Conservation (phyloP, 2,113 vertebrate species). For the Camarhynchus parvulus region DNA sequence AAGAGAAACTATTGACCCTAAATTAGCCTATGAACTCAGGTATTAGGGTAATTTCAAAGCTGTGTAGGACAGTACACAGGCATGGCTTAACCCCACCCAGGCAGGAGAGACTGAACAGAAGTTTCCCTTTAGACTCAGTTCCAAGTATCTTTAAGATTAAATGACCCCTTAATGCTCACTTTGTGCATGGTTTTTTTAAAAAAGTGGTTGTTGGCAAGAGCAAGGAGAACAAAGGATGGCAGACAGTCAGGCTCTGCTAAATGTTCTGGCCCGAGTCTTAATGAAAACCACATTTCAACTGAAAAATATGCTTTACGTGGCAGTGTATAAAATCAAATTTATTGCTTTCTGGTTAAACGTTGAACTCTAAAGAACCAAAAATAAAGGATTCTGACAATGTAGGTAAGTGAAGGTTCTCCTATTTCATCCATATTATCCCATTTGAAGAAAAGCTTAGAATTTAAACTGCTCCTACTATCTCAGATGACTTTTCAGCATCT, state of each 20-base stretch:
- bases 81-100: background rate
- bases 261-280: constrained; percentile 80
- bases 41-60: background rate
- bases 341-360: constrained; percentile 51
- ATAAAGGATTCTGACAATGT: background rate
- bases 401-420: background rate
- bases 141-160: constrained; percentile 36
- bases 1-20: background rate
- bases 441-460: background rate
- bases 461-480: background rate
- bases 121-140: background rate
- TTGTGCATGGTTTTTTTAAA: background rate
- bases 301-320: constrained; percentile 84
- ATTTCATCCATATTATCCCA: background rate
- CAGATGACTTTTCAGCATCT: constrained; percentile 4
- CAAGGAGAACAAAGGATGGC: constrained; percentile 73
- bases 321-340: constrained; percentile 71
- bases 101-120: constrained; percentile 3
- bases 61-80: background rate
- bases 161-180: background rate
- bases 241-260: constrained; percentile 82
- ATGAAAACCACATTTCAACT: constrained; percentile 88
- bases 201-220: constrained; percentile 66
- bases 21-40: background rate
- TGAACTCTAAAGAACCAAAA: background rate